Conservation (phyloP, 1,140 invertebrate species). For the Odontomachus brunneus region DNA sequence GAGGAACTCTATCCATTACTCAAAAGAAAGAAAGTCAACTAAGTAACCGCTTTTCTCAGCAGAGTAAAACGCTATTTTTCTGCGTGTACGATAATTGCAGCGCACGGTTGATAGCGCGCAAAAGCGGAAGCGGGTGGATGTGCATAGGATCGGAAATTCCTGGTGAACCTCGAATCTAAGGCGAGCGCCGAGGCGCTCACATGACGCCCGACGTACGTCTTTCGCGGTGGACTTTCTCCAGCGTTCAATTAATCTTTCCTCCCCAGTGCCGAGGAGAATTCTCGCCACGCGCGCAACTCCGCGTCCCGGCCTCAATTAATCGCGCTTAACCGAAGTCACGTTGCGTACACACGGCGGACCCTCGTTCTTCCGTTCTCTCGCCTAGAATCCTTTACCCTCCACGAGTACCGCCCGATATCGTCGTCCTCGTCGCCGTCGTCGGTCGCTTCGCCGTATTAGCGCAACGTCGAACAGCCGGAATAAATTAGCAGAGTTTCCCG, state of each 20-base stretch:
- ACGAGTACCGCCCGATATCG: slow-evolving; percentile 10
- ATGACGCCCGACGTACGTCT: no score
- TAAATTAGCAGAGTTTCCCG: slow-evolving; percentile 54
- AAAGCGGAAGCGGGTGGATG: no score
- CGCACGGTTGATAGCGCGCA: no score
- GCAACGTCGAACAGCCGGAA: slow-evolving; percentile 23
- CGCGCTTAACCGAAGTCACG: slow-evolving; percentile 51
- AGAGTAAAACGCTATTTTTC: no score
- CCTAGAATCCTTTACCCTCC: not conserved
- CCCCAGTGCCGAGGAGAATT: slow-evolving; percentile 25
- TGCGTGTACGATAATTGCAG: no score
- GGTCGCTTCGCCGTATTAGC: slow-evolving; percentile 10
- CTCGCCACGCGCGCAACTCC: slow-evolving; percentile 6
- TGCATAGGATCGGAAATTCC: no score
- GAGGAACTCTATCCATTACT: no score
- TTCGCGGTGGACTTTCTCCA: not conserved
- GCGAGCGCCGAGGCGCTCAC: no score
- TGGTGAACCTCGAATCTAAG: no score
- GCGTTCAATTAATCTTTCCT: slow-evolving; percentile 42
- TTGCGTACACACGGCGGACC: slow-evolving; percentile 40
- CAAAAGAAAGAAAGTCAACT: no score
- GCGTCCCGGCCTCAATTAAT: slow-evolving; percentile 43
- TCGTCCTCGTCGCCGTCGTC: slow-evolving; percentile 22
- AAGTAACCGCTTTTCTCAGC: no score
- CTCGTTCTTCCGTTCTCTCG: slow-evolving; percentile 12